Base-by-base conservation (phyloP, 23 tunicate species). In the Phallusia fumigata region DNA sequence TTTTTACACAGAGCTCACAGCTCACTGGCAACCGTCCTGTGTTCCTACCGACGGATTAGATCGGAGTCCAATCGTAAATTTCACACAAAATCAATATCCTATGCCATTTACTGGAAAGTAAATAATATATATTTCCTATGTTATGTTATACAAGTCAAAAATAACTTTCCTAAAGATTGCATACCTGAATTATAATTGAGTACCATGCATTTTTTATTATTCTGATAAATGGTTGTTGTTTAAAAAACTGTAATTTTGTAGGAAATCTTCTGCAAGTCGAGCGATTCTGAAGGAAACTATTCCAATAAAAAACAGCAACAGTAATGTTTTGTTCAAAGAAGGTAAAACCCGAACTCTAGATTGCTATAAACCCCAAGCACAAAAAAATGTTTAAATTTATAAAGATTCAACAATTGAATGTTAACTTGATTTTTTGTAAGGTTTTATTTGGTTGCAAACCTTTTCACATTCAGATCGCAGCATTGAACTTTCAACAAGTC, bases 401-500 rank as follows among this genome's bases (percentile, higher is more conserved):
- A n/a, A n/a, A n/a, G n/a, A n/a, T n/a, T n/a, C n/a, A n/a, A n/a
- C n/a, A n/a, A n/a, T n/a, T n/a, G n/a, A n/a, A n/a, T n/a, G n/a
- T n/a, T n/a, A n/a, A n/a, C n/a, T n/a, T n/a, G n/a, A n/a, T n/a
- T n/a, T n/a, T n/a, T n/a, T n/a, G n/a, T n/a, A n/a, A n/a, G n/a
- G n/a, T n/a, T n/a, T n/a, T n/a, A n/a, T n/a, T n/a, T n/a, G n/a
- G n/a, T 40, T 40, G 10, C 47, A 40, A 40, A 40, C 47, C 5
- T 40, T 40, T 40, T 40, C 47, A 40, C 47, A 3, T 40, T 8
- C 53, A 88, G 91, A 88, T 82, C 58, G 80, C 47, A 88, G 91
- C 64, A 82, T 88, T 30, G 91, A 88, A 64, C 86, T 88, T 65
- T 88, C 91, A 18, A 88, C 91, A 31, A 88, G 91, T 78, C 91